These are phyloP conservation scores for Gonioctena quinquepunctata DNA, from an alignment of 1,140 invertebrate species.

Conservation along the genomic window DNA sequence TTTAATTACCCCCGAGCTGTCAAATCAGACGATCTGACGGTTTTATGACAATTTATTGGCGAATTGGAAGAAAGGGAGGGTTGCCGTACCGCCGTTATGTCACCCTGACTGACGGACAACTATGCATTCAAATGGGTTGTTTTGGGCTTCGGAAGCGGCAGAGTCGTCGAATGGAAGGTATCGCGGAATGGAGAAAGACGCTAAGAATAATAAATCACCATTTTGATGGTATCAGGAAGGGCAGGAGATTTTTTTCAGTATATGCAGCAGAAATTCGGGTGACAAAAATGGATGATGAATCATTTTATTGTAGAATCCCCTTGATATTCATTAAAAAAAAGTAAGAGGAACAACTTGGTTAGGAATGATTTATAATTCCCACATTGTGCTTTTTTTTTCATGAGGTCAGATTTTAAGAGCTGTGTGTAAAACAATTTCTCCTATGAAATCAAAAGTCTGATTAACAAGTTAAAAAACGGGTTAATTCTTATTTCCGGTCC, in stretches of 20 bases:
- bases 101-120: constrained; percentile 68
- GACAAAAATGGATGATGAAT: background rate
- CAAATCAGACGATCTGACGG: constrained; percentile 70
- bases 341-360: too few species aligned
- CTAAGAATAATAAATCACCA: constrained; percentile 27
- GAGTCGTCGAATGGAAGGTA: background rate
- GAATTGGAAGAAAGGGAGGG: constrained; percentile 56
- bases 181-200: constrained; percentile 26
- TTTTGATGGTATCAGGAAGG: constrained; percentile 25
- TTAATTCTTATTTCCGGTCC: too few species aligned
- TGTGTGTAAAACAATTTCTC: too few species aligned
- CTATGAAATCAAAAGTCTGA: too few species aligned
- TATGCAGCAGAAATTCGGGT: background rate
- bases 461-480: too few species aligned
- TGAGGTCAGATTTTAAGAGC: too few species aligned
- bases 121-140: constrained; percentile 72
- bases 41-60: constrained; percentile 73
- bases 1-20: constrained; percentile 69
- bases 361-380: too few species aligned
- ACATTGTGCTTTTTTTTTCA: too few species aligned
- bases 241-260: background rate
- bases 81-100: constrained; percentile 58
- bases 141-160: constrained; percentile 55
- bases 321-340: too few species aligned
- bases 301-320: too few species aligned